Evolutionary conservation across 1,140 invertebrate species (phyloP).

Genomic region (Drosophila nasuta): DNA sequence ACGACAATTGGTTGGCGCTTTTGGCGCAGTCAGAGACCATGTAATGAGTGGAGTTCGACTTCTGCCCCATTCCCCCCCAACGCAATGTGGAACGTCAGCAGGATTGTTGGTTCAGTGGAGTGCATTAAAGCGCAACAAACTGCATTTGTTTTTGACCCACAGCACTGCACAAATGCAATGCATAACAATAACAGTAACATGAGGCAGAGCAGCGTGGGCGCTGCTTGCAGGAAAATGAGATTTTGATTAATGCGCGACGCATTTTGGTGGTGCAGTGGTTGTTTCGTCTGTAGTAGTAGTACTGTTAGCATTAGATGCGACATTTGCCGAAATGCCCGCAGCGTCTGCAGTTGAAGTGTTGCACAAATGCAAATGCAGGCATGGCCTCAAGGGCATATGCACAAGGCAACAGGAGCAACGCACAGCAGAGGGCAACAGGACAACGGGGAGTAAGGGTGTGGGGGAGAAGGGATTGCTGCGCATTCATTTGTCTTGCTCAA

Average conservation of each 20-base stretch:
- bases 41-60: slow-evolving; percentile 22
- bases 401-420: neutral
- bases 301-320: slow-evolving; percentile 56
- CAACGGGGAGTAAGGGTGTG: neutral
- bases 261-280: slow-evolving; percentile 38
- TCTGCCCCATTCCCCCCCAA: no score
- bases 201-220: neutral
- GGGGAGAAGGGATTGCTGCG: slow-evolving; percentile 8
- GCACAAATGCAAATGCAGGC: slow-evolving; percentile 67
- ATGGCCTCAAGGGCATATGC: slow-evolving; percentile 50
- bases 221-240: slow-evolving; percentile 55
- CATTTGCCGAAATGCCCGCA: slow-evolving; percentile 44
- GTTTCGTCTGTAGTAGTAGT: no score
- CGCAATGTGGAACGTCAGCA: slow-evolving; percentile 4
- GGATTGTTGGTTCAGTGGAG: slow-evolving; percentile 66
- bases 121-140: slow-evolving; percentile 79
- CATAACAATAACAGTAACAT: slow-evolving; percentile 41
- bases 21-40: slow-evolving; percentile 53
- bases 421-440: neutral
- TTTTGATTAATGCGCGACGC: slow-evolving; percentile 75
- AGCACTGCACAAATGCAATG: slow-evolving; percentile 1
- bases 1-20: slow-evolving; percentile 75
- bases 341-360: slow-evolving; percentile 66
- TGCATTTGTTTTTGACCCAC: slow-evolving; percentile 59
- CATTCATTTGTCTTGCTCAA: slow-evolving; percentile 78